Conservation (phyloP, 2,888 invertebrate genomes). For the Dexiosoma caninum region DNA sequence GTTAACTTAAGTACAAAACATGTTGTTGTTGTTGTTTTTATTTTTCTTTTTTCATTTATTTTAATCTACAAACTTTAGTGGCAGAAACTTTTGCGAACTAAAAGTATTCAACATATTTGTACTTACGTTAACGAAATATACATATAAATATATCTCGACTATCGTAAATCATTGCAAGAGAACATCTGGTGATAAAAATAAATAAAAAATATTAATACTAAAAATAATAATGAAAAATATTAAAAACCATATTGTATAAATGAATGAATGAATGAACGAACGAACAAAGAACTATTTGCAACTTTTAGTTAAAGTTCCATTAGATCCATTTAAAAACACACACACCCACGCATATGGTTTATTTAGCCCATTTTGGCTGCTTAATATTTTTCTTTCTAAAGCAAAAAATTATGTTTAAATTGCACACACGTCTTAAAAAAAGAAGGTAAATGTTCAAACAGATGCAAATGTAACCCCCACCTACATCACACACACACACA, state of each 20-base stretch:
- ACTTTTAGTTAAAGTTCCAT: constrained; percentile 19
- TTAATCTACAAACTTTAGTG: neutral
- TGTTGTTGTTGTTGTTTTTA: too few species aligned
- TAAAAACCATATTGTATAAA: too few species aligned
- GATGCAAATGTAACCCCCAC: constrained; percentile 24
- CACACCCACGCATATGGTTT: neutral
- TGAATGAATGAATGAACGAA: neutral
- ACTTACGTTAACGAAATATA: constrained; percentile 1
- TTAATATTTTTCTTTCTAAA: neutral
- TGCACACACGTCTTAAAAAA: constrained; percentile 39
- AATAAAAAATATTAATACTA: too few species aligned
- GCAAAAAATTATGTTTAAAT: constrained; percentile 23
- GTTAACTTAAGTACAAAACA: constrained; percentile 39
- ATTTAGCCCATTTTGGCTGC: neutral
- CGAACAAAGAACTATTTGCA: neutral
- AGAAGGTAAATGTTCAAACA: neutral
- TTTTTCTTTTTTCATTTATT: too few species aligned
- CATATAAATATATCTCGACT: neutral
- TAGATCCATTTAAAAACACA: constrained; percentile 1
- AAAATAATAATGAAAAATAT: too few species aligned
- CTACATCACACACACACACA: constrained; percentile 15
- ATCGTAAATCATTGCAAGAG: constrained; percentile 7
- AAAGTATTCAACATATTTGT: neutral
- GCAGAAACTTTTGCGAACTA: neutral
- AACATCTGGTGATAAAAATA: neutral